phyloP scores from a whole-genome alignment of 2,113 vertebrate genomes.

The Thalassoma bifasciatum region DNA sequence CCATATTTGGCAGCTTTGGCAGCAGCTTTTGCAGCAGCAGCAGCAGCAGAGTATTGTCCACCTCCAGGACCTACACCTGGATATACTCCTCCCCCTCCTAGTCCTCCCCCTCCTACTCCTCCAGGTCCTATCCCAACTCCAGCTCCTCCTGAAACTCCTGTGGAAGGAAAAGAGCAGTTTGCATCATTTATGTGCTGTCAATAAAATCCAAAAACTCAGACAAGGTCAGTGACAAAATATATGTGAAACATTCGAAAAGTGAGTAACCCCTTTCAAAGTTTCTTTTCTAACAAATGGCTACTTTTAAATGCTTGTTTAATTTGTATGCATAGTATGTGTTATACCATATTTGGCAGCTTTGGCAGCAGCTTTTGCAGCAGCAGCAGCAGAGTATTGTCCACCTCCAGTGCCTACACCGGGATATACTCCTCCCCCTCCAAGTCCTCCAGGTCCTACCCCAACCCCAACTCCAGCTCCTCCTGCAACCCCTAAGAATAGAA shows the following conservation, averaged over 20 bases:
- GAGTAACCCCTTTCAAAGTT: no score
- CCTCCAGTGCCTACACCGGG: slow-evolving; percentile 18
- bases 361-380: slow-evolving; percentile 20
- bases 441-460: slow-evolving; percentile 28
- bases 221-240: no score
- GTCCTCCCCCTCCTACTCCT: slow-evolving; percentile 36
- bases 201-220: no score
- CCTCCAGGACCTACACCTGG: slow-evolving; percentile 18
- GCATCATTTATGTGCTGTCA: background rate
- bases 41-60: slow-evolving; percentile 40
- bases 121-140: slow-evolving; percentile 32
- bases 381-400: slow-evolving; percentile 40
- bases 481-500: background rate
- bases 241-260: background rate
- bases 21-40: no score
- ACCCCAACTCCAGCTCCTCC: slow-evolving; percentile 41
- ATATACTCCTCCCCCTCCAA: slow-evolving; percentile 19
- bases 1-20: no score
- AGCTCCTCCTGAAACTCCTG: slow-evolving; percentile 19
- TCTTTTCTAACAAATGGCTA: background rate
- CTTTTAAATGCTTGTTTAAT: no score
- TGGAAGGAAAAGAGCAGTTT: background rate
- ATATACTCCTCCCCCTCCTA: slow-evolving; percentile 19
- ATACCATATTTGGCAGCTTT: slow-evolving; percentile 70
- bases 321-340: background rate